Base-by-base conservation (phyloP, 2,797 vertebrate genomes). In the Dallia pectoralis region DNA sequence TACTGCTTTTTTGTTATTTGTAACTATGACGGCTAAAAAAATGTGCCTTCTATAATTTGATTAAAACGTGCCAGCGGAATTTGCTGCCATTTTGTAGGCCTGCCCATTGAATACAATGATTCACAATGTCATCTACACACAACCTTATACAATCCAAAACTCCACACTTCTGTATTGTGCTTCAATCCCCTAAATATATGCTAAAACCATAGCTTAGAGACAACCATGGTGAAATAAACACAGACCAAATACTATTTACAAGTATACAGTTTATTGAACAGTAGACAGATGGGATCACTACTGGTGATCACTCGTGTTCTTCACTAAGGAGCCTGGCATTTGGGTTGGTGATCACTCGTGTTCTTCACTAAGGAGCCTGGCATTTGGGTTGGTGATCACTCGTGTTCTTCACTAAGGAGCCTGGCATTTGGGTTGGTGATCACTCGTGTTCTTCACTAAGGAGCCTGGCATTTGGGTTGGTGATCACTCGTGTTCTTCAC, bases 241-340 rank as follows among this genome's bases (percentile, higher is more conserved):
- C 33, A 40, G 4, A 18, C 36, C 33, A 14, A 30, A n/a, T 67
- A 22, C 12, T 47, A 67, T 78, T 76, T 74, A 69, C 15, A 8
- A 70, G 63, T 81, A 67, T 59, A 51, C 6, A 71, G 27, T 95
- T 95, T 95, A 94, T 94, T 95, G 84, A 44, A 84, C 82, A 86
- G 62, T 5, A 61, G 19, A 32, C 63, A 70, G 32, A 15, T 48
- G 22, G n/a, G n/a, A n/a, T n/a, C n/a, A n/a, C n/a, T n/a, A n/a
- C n/a, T n/a, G n/a, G n/a, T n/a, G n/a, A n/a, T n/a, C n/a, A n/a
- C n/a, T n/a, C n/a, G n/a, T n/a, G n/a, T n/a, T n/a, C n/a, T n/a
- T n/a, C n/a, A n/a, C n/a, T n/a, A n/a, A n/a, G n/a, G n/a, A n/a
- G n/a, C n/a, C n/a, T n/a, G n/a, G n/a, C n/a, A n/a, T n/a, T n/a